Conservation (phyloP, 2,888 invertebrate genomes). For the Corythucha ciliata region DNA sequence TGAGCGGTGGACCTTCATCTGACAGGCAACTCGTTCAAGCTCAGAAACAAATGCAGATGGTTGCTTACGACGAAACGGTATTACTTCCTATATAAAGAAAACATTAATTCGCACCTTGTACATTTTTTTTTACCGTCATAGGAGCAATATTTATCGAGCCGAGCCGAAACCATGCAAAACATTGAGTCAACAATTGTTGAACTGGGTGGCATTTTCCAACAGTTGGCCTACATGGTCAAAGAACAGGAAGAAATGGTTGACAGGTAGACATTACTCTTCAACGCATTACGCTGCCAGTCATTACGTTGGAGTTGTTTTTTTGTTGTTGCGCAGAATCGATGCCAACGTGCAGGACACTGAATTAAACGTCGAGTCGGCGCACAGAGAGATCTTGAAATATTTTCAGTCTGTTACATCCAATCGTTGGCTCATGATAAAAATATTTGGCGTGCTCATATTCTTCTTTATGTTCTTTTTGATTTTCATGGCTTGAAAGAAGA, state of each 20-base stretch:
- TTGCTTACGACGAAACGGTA: conserved; percentile 67
- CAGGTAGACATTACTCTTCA: conserved; percentile 43
- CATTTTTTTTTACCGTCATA: conserved; percentile 29
- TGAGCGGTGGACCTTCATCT: conserved; percentile 43
- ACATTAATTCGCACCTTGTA: neutral
- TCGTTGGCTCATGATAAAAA: conserved; percentile 98
- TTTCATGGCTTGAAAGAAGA: conserved; percentile 67
- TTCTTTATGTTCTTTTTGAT: conserved; percentile 99
- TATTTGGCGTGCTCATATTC: conserved; percentile 95
- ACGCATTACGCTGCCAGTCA: too few species aligned
- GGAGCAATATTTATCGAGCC: conserved; percentile 80
- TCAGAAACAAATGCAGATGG: conserved; percentile 51
- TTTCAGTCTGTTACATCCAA: conserved; percentile 95
- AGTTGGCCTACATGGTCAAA: conserved; percentile 92
- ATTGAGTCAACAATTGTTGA: conserved; percentile 99
- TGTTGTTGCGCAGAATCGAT: conserved; percentile 73
- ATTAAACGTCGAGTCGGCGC: conserved; percentile 95
- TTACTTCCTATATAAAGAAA: neutral
- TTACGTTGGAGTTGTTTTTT: too few species aligned
- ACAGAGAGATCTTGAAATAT: conserved; percentile 93
- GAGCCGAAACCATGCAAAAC: conserved; percentile 97
- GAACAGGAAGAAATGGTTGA: conserved; percentile 98
- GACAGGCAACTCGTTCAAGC: conserved; percentile 36
- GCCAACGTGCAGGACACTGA: conserved; percentile 91
- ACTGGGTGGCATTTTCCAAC: conserved; percentile 95